Conservation (phyloP, 2,888 invertebrate species). For the Hymenopus coronatus region DNA sequence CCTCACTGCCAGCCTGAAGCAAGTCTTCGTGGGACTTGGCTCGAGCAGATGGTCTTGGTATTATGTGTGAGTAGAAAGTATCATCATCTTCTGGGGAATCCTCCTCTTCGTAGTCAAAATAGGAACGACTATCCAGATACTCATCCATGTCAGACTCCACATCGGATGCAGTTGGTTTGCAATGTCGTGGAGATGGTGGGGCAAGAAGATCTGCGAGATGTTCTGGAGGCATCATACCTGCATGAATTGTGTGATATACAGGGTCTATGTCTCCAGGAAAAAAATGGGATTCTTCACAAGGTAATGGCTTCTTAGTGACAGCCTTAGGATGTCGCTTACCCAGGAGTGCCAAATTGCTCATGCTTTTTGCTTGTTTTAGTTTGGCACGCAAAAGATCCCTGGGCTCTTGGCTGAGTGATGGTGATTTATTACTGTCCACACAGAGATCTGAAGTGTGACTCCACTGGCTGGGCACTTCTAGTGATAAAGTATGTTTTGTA, state of each 20-base stretch:
- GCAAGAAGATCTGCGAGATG: slow-evolving; percentile 6
- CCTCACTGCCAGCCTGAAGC: neutral
- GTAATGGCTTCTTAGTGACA: slow-evolving; percentile 9
- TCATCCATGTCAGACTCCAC: slow-evolving; percentile 1
- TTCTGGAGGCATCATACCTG: slow-evolving; percentile 37
- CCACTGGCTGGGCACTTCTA: neutral
- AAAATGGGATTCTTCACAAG: neutral
- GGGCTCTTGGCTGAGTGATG: slow-evolving; percentile 6
- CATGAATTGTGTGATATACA: slow-evolving; percentile 48
- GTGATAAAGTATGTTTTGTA: neutral
- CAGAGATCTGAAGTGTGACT: neutral
- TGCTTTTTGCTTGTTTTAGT: slow-evolving; percentile 47
- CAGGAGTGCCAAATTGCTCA: slow-evolving; percentile 43
- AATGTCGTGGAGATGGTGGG: neutral
- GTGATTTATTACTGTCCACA: neutral
- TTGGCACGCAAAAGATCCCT: slow-evolving; percentile 34
- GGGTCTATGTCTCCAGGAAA: slow-evolving; percentile 11
- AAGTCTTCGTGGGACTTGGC: neutral
- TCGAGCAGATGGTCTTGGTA: slow-evolving; percentile 23
- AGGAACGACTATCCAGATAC: neutral
- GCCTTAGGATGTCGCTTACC: neutral
- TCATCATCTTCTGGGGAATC: slow-evolving; percentile 21
- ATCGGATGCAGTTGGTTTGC: neutral
- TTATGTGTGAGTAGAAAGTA: slow-evolving; percentile 32
- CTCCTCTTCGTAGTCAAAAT: slow-evolving; percentile 1